Base-by-base conservation (phyloP, 2,113 vertebrate genomes). In the Colius striatus region DNA sequence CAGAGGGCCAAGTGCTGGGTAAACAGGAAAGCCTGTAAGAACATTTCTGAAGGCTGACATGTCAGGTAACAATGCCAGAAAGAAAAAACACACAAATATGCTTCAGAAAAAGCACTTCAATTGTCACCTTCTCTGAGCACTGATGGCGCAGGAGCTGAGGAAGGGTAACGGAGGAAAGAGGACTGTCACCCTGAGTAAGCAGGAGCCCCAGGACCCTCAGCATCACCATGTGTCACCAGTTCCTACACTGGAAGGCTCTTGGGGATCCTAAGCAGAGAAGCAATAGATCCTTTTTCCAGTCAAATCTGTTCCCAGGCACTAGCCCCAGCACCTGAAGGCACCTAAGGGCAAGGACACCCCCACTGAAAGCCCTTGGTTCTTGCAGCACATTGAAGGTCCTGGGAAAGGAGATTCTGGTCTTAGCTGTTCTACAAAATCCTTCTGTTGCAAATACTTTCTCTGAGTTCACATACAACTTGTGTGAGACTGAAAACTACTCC, bases 51-150 rank as follows among this genome's bases (percentile, higher is more conserved):
- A 29, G 60, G 11, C 17, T 67, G 58, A 73, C n/a, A 53, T 1
- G 30, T 4, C 11, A 65, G 22, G 20, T 8, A 63, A n/a, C 41
- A 8, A 6, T 3, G 18, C 20, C 18, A 41, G 48, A 48, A 29
- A 26, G 58, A 34, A 57, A 89, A 82, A 27, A 8, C 15, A 26
- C n/a, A 50, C 21, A 27, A 53, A 53, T 13, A 41, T 0, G 3
- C 55, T 54, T 48, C n/a, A 45, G 38, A 51, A 47, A 50, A 32
- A 43, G 15, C 0, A 1, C 54, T 58, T 78, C 36, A 4, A 11
- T 0, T 11, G 38, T 47, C 27, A 51, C 10, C 20, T 26, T 25
- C 30, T 41, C 3, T 0, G 1, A 61, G 30, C 5, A 18, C 23
- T 6, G 22, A 27, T 2, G 12, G 34, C 20, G 3, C 57, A 58